Evolutionary conservation across 2,888 invertebrate species (phyloP).

Genomic region (Megaustenia siamemsis): DNA sequence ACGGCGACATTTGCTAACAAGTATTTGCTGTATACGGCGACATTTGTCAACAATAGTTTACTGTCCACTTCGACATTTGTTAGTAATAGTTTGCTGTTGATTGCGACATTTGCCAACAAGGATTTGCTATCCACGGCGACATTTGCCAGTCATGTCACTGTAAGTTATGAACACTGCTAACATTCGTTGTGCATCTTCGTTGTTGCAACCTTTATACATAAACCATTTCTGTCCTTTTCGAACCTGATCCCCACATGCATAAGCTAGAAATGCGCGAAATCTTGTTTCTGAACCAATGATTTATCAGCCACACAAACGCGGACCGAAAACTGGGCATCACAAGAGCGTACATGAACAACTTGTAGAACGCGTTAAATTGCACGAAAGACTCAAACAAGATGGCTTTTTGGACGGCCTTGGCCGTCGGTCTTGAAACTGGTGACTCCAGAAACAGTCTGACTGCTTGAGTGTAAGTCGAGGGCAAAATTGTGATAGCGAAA

Average conservation of each 20-base stretch:
- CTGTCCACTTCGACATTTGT: too few relatives aligned
- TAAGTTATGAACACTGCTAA: too few relatives aligned
- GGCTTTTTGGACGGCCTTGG: constrained; percentile 17
- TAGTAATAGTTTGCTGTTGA: too few relatives aligned
- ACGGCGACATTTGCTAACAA: too few relatives aligned
- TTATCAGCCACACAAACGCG: constrained; percentile 42
- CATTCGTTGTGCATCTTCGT: neutral
- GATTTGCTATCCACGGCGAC: too few relatives aligned
- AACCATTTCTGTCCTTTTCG: neutral
- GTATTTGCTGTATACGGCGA: too few relatives aligned
- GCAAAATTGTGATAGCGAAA: constrained; percentile 15
- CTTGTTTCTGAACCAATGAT: constrained; percentile 38
- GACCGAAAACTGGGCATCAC: constrained; percentile 40
- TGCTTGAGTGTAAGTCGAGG: constrained; percentile 19
- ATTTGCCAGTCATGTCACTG: too few relatives aligned
- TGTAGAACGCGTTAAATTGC: constrained; percentile 41
- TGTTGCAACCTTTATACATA: neutral
- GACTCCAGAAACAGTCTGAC: constrained; percentile 29
- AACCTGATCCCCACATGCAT: neutral
- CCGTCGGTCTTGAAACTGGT: constrained; percentile 9
- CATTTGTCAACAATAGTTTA: too few relatives aligned
- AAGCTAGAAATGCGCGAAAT: constrained; percentile 38
- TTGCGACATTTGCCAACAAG: too few relatives aligned
- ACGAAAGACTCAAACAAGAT: constrained; percentile 46
- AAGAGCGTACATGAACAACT: constrained; percentile 17